These are phyloP conservation scores for Trinectes maculatus DNA, from an alignment of 2,113 vertebrate genomes.

Conservation along the genomic window DNA sequence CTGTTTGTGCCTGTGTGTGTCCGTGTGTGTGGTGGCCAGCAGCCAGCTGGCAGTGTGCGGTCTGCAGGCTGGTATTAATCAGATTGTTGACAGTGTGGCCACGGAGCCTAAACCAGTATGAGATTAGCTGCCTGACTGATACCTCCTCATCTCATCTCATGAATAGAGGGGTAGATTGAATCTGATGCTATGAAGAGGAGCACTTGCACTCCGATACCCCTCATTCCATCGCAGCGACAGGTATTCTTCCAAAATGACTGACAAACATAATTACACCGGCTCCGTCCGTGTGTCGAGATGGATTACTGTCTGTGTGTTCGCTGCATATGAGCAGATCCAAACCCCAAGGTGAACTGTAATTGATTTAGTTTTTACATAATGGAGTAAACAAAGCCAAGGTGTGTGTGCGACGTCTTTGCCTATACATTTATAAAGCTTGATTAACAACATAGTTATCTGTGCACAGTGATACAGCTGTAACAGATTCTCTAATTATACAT, in stretches of 20 bases:
- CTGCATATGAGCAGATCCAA: neutral
- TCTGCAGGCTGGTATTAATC: slow-evolving; percentile 67
- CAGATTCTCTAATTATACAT: slow-evolving; percentile 1
- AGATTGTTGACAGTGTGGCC: slow-evolving; percentile 67
- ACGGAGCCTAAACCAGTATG: slow-evolving; percentile 52
- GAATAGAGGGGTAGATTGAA: slow-evolving; percentile 30
- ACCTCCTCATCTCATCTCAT: slow-evolving; percentile 53
- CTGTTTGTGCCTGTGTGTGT: neutral
- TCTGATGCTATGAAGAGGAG: slow-evolving; percentile 19
- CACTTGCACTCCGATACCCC: slow-evolving; percentile 4
- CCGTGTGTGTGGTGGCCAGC: slow-evolving; percentile 23
- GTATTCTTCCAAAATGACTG: slow-evolving; percentile 20
- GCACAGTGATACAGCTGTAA: neutral
- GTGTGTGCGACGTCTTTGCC: neutral
- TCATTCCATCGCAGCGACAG: slow-evolving; percentile 13
- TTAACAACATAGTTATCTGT: neutral
- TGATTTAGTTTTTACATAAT: neutral
- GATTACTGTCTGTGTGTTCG: neutral
- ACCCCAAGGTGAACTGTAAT: neutral
- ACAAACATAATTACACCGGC: slow-evolving; percentile 26
- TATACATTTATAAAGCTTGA: too few relatives aligned
- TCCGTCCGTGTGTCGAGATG: slow-evolving; percentile 7
- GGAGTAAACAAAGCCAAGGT: neutral
- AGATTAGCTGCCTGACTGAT: slow-evolving; percentile 64
- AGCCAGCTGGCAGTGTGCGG: slow-evolving; percentile 53